Conservation (phyloP, 2,113 vertebrate species). For the Chroicocephalus ridibundus region DNA sequence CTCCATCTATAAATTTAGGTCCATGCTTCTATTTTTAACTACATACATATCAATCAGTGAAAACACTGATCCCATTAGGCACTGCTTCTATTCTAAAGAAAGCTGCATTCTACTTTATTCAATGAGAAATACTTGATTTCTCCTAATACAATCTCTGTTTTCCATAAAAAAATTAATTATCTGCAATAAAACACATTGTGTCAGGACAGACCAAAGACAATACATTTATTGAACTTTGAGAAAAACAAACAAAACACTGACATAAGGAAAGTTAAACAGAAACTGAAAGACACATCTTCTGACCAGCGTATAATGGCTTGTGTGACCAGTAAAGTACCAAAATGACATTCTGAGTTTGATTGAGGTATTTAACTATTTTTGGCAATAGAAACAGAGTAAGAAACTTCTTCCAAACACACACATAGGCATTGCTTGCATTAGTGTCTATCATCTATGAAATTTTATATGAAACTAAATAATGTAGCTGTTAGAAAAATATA, state of each 20-base stretch:
- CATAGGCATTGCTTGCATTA: conserved; percentile 74
- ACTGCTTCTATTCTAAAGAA: not conserved
- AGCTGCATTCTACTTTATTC: not conserved
- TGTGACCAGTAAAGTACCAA: conserved; percentile 83
- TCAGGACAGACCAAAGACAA: conserved; percentile 75
- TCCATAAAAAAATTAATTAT: not conserved
- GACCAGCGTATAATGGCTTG: conserved; percentile 75
- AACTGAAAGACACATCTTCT: conserved; percentile 76
- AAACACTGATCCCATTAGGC: not conserved
- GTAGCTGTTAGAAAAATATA: conserved; percentile 76
- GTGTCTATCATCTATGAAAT: conserved; percentile 68
- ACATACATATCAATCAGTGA: not conserved
- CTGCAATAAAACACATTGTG: conserved; percentile 3
- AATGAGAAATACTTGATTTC: not conserved
- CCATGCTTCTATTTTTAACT: not conserved
- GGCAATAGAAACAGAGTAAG: conserved; percentile 75
- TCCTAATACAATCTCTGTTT: not conserved
- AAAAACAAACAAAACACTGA: conserved; percentile 78
- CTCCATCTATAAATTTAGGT: not conserved
- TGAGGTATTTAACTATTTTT: conserved; percentile 89
- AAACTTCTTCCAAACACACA: conserved; percentile 74
- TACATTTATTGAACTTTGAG: conserved; percentile 85
- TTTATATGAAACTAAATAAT: conserved; percentile 77
- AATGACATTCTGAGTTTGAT: conserved; percentile 83
- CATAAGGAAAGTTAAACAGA: conserved; percentile 81